Conservation (phyloP, 2,888 invertebrate genomes). For the Drosophila borealis region DNA sequence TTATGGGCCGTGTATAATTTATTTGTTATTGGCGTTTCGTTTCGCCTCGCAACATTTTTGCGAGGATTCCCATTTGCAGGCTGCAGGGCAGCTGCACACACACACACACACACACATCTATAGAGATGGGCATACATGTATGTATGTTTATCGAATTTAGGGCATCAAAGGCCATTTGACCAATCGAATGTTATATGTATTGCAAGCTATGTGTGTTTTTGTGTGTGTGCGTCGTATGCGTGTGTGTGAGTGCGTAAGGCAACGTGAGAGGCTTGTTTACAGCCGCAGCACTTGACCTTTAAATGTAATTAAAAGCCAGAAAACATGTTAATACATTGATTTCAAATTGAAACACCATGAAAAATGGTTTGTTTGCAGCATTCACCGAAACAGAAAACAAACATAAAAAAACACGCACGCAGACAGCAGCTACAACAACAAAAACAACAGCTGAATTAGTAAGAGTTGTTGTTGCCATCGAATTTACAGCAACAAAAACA, state of each 20-base stretch:
- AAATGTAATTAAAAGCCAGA: constrained; percentile 74
- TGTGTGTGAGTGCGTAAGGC: constrained; percentile 47
- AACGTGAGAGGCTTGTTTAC: constrained; percentile 66
- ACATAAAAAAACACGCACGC: neutral
- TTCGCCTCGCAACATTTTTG: constrained; percentile 30
- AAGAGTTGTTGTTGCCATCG: constrained; percentile 57
- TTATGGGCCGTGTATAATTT: constrained; percentile 58
- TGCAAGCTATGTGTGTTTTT: constrained; percentile 4
- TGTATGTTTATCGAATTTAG: constrained; percentile 62
- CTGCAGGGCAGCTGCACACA: constrained; percentile 27
- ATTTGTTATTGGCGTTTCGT: constrained; percentile 62
- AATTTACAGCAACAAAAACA: constrained; percentile 53
- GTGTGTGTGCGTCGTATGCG: neutral
- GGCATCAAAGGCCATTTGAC: constrained; percentile 79
- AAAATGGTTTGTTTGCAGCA: constrained; percentile 21
- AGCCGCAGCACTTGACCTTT: constrained; percentile 72
- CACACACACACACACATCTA: neutral
- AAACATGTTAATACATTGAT: constrained; percentile 61
- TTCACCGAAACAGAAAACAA: constrained; percentile 2
- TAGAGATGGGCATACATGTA: constrained; percentile 13
- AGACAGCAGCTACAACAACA: constrained; percentile 6
- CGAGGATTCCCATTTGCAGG: constrained; percentile 40
- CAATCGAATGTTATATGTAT: constrained; percentile 62
- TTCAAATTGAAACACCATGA: constrained; percentile 22
- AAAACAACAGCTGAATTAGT: constrained; percentile 13